These are phyloP conservation scores for Agrotis clavis DNA, from an alignment of 2,888 invertebrate species.

Conservation along the genomic window DNA sequence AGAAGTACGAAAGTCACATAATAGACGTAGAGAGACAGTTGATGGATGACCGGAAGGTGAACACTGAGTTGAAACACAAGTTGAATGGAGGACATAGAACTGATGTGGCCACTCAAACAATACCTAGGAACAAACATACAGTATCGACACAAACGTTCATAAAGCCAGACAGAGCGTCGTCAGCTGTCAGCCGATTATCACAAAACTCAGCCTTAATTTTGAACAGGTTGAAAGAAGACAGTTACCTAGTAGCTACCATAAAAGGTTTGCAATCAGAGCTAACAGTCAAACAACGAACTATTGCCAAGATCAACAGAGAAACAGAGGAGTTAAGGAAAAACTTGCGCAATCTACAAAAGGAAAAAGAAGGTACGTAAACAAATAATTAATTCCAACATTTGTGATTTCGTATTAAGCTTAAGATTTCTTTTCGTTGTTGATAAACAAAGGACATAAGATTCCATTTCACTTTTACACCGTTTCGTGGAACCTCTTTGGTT, in stretches of 20 bases:
- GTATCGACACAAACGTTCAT: constrained; percentile 82
- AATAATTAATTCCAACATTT: constrained; percentile 10
- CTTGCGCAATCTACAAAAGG: constrained; percentile 94
- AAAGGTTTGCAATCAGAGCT: constrained; percentile 95
- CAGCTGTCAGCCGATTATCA: constrained; percentile 89
- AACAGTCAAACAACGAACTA: constrained; percentile 93
- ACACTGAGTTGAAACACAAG: constrained; percentile 90
- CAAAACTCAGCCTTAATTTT: constrained; percentile 90
- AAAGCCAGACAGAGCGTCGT: constrained; percentile 83
- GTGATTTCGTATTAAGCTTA: constrained; percentile 9
- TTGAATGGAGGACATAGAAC: constrained; percentile 82
- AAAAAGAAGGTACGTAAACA: constrained; percentile 91
- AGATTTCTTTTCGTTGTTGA: constrained; percentile 37
- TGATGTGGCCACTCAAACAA: constrained; percentile 88
- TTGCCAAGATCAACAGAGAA: constrained; percentile 94
- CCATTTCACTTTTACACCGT: constrained; percentile 60
- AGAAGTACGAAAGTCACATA: constrained; percentile 94
- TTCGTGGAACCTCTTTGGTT: constrained; percentile 56
- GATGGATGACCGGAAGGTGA: constrained; percentile 86
- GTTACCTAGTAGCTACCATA: constrained; percentile 95
- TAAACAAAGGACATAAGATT: constrained; percentile 40
- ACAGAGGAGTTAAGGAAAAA: constrained; percentile 94
- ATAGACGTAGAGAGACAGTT: constrained; percentile 93
- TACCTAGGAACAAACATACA: constrained; percentile 75
- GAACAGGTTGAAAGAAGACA: constrained; percentile 93